Conservation (phyloP, 2,888 invertebrate species). For the Chloromyia formosa region DNA sequence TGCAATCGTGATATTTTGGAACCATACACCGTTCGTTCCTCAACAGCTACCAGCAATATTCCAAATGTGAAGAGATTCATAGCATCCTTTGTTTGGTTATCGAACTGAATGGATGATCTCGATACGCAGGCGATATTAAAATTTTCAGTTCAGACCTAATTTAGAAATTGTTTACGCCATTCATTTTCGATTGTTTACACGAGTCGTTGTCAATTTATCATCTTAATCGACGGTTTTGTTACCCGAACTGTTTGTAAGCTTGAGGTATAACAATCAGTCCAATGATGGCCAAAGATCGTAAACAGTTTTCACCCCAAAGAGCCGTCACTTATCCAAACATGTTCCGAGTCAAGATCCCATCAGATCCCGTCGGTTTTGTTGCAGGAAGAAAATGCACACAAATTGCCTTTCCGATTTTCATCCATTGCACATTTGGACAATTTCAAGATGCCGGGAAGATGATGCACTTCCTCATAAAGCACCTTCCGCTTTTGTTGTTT, state of each 20-base stretch:
- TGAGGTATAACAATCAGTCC: conserved; percentile 43
- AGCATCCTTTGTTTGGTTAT: conserved; percentile 40
- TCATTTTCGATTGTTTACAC: conserved; percentile 40
- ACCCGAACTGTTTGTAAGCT: conserved; percentile 37
- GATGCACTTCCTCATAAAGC: conserved; percentile 27
- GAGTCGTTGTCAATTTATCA: conserved; percentile 44
- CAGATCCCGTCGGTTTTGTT: conserved; percentile 7
- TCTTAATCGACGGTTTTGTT: conserved; percentile 44
- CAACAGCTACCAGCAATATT: conserved; percentile 14
- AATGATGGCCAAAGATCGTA: conserved; percentile 39
- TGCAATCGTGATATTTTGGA: too few species aligned
- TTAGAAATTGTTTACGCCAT: conserved; percentile 40
- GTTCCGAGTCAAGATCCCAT: not conserved
- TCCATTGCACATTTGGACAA: conserved; percentile 11
- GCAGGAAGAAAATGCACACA: not conserved
- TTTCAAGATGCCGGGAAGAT: conserved; percentile 15
- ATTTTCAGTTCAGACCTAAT: conserved; percentile 39
- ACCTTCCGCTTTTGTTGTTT: conserved; percentile 19
- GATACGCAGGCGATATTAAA: conserved; percentile 2
- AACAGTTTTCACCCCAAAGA: conserved; percentile 29
- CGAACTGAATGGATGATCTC: not conserved
- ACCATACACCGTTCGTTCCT: not conserved
- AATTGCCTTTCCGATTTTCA: not conserved
- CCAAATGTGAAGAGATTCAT: conserved; percentile 34
- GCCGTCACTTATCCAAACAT: conserved; percentile 39